phyloP scores from a whole-genome alignment of 2,113 vertebrate genomes.

The Hyaena hyaena region DNA sequence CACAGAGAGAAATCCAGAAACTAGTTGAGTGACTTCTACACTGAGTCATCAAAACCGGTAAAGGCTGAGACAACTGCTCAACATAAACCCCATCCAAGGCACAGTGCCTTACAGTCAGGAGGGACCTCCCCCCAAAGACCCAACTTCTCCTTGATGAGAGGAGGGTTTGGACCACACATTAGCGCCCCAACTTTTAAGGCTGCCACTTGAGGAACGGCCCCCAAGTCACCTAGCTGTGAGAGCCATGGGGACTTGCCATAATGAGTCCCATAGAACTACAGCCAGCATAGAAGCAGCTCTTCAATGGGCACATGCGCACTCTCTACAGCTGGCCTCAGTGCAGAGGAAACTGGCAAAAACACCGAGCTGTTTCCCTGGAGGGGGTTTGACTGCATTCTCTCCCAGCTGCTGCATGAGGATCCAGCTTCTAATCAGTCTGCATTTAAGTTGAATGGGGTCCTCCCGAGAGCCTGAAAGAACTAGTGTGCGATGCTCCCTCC shows the following conservation, averaged over 20 bases:
- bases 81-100: background rate
- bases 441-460: background rate
- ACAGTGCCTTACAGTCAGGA: background rate
- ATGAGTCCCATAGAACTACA: background rate
- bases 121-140: background rate
- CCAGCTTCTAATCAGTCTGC: background rate
- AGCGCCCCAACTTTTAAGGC: background rate
- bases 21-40: background rate
- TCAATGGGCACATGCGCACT: background rate
- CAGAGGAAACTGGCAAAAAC: background rate
- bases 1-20: background rate
- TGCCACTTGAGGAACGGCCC: background rate
- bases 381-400: background rate
- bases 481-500: too few relatives aligned
- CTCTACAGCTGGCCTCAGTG: background rate
- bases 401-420: background rate
- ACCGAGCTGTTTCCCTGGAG: background rate
- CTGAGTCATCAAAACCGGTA: background rate
- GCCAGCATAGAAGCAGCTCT: background rate
- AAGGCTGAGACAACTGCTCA: background rate
- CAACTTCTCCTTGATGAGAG: background rate
- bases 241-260: background rate
- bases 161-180: background rate
- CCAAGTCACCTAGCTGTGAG: background rate
- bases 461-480: background rate